phyloP scores from a whole-genome alignment of 1,140 invertebrate species.

The Acromyrmex heyeri region DNA sequence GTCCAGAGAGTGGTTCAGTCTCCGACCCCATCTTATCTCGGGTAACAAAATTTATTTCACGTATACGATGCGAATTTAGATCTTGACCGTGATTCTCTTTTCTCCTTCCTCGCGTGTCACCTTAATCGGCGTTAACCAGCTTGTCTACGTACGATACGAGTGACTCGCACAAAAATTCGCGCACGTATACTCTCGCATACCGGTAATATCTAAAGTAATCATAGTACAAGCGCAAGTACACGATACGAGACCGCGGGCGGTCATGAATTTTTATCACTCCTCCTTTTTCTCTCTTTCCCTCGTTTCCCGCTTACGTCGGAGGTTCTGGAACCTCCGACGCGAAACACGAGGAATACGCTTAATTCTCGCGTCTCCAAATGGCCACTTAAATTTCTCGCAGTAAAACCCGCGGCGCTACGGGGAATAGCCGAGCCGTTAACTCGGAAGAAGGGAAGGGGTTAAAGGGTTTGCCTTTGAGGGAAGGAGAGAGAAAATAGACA shows the following conservation, averaged over 20 bases:
- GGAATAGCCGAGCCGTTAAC: constrained; percentile 64
- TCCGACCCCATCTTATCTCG: constrained; percentile 7
- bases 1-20: neutral
- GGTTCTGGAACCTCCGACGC: constrained; percentile 43
- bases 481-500: neutral
- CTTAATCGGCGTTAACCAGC: neutral
- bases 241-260: neutral
- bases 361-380: constrained; percentile 72
- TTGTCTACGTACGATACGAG: neutral
- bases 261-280: constrained; percentile 70
- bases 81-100: neutral
- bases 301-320: constrained; percentile 53
- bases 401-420: constrained; percentile 62
- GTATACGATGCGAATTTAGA: neutral
- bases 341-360: constrained; percentile 59
- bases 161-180: neutral
- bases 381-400: constrained; percentile 72
- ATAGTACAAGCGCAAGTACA: constrained; percentile 2
- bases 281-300: too few relatives aligned
- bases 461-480: constrained; percentile 31
- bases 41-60: neutral
- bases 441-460: neutral
- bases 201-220: constrained; percentile 2
- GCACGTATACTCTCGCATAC: neutral
- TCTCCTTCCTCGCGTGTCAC: neutral